Evolutionary conservation across 2,888 invertebrate species (phyloP).

Genomic region (Phlogophora meticulosa): DNA sequence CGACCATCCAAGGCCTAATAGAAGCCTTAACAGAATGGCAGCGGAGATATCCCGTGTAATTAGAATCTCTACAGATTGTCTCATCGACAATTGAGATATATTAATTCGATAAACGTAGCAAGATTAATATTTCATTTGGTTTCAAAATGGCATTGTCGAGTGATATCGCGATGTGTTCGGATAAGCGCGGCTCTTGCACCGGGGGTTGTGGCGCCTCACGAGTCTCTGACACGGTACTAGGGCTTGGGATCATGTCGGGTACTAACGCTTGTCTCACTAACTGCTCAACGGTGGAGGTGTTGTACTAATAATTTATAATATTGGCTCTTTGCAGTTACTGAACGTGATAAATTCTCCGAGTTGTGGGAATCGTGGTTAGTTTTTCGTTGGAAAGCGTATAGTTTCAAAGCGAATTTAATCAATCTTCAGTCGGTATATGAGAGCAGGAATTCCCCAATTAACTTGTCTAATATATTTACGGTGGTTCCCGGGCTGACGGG

Average conservation of each 20-base stretch:
- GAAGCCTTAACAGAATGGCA: conserved; percentile 78
- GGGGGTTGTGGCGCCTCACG: conserved; percentile 84
- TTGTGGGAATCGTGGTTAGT: conserved; percentile 51
- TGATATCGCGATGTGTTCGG: conserved; percentile 85
- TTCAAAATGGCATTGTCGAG: conserved; percentile 77
- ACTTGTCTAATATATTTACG: conserved; percentile 61
- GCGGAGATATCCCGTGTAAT: conserved; percentile 79
- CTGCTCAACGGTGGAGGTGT: conserved; percentile 63
- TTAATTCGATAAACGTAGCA: conserved; percentile 82
- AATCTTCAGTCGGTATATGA: conserved; percentile 42
- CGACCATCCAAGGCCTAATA: conserved; percentile 74
- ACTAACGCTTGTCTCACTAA: conserved; percentile 78
- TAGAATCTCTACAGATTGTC: conserved; percentile 85
- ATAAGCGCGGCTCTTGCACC: conserved; percentile 87
- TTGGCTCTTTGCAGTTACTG: conserved; percentile 64
- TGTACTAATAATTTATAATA: conserved; percentile 64
- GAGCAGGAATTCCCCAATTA: conserved; percentile 65
- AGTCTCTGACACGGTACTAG: conserved; percentile 72
- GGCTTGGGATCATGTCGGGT: conserved; percentile 76
- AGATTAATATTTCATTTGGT: conserved; percentile 83
- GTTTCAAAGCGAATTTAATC: conserved; percentile 37
- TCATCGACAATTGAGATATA: conserved; percentile 85
- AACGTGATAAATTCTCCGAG: conserved; percentile 46
- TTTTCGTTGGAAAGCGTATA: conserved; percentile 40
- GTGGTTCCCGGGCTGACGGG: conserved; percentile 53